Evolutionary conservation across 2,113 vertebrate species (phyloP), one percentile per base, ranked within the genome.

Genomic region (Agapornis roseicollis): DNA sequence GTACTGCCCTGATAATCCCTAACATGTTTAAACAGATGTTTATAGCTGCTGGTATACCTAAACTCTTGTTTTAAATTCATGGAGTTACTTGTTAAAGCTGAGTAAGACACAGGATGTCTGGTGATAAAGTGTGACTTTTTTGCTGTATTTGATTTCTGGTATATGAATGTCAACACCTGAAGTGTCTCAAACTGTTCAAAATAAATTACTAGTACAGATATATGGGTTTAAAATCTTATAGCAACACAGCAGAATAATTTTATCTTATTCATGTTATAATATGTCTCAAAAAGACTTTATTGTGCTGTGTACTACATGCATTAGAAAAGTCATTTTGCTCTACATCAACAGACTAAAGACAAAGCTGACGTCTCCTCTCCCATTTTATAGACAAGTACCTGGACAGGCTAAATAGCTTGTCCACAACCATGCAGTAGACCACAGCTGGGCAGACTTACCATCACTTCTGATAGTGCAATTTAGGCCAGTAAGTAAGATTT

Each of bases 11-110:
- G 94, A 87, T 92, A 97, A 97, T 91, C 93, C 76, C 64, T 85
- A 84, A 90, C 92, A 93, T 94, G 85, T 96, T 97, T 94, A 74
- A 95, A 97, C 95, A 97, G 96, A 95, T 97, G 88, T 95, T 96
- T 95, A 89, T 92, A 82, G 88, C 79, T 93, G 89, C 76, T 94
- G 50, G 82, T 52, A 2, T 84, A 80, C 76, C 64, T 83, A 88
- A 96, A 25, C 22, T 83, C 95, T 91, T 91, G 68, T 46, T 94
- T 93, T 90, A 95, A 95, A 91, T 90, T 91, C 25, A 3, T 89
- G 55, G 93, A 74, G 46, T 93, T 96, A 72, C 85, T 83, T 88
- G 85, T 95, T 91, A 95, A 96, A 94, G 46, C 76, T n/a, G 39
- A 71, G 50, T 79, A 88, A 95, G 82, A 93, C 65, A 81, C 35